Percentiles rank a stretch among this genome's conserved stretches.
Evolutionary conservation across 2,888 invertebrate species (phyloP).

Genomic region (Noctua comes): DNA sequence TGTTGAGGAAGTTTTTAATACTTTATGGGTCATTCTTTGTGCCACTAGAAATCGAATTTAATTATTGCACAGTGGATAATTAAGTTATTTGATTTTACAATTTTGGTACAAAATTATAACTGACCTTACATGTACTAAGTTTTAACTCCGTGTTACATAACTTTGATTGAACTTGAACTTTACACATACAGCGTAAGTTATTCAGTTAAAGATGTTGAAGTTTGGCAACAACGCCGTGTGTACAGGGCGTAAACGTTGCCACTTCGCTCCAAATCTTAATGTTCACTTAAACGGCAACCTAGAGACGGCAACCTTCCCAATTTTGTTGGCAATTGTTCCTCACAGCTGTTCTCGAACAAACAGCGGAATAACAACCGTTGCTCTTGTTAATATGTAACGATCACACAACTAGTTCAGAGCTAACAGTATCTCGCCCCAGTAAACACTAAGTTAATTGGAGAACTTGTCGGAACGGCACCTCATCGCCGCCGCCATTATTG

Average conservation of each 20-base stretch:
- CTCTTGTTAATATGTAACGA: slow-evolving; percentile 37
- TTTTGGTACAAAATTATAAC: not conserved
- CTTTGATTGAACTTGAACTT: slow-evolving; percentile 33
- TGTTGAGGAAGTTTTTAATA: not conserved
- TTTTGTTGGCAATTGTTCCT: slow-evolving; percentile 6
- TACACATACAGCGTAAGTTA: slow-evolving; percentile 17
- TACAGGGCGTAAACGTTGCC: slow-evolving; percentile 31
- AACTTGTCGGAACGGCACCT: slow-evolving; percentile 65
- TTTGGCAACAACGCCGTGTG: slow-evolving; percentile 17
- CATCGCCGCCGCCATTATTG: slow-evolving; percentile 64
- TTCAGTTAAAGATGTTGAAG: slow-evolving; percentile 25
- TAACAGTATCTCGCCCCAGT: slow-evolving; percentile 64
- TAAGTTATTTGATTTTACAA: not conserved
- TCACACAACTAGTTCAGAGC: slow-evolving; percentile 48
- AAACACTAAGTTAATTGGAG: slow-evolving; percentile 75
- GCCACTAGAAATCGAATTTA: not conserved
- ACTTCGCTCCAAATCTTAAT: slow-evolving; percentile 34
- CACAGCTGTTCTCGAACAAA: slow-evolving; percentile 26
- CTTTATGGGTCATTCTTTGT: not conserved
- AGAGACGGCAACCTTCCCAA: slow-evolving; percentile 15
- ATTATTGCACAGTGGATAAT: not conserved
- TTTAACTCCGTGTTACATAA: slow-evolving; percentile 5
- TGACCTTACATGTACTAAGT: not conserved
- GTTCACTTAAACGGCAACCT: slow-evolving; percentile 24
- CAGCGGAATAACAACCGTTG: slow-evolving; percentile 11